These are phyloP conservation scores for Thumatha senex DNA, from an alignment of 2,888 invertebrate species.

Conservation along the genomic window DNA sequence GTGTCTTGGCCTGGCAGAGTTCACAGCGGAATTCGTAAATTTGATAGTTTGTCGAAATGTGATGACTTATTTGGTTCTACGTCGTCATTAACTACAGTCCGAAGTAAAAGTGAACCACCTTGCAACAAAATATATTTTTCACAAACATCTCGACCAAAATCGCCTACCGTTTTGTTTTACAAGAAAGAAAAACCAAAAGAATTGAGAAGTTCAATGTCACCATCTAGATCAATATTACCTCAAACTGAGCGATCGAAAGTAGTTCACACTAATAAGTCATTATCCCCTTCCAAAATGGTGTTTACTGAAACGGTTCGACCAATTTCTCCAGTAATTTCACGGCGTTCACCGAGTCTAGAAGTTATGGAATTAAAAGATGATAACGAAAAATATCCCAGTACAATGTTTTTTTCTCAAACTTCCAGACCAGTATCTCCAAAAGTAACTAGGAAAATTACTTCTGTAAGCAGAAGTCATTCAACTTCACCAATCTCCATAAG, in stretches of 20 bases:
- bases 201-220: constrained; percentile 48
- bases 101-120: constrained; percentile 87
- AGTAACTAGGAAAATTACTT: constrained; percentile 46
- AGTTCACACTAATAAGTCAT: constrained; percentile 36
- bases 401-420: constrained; percentile 68
- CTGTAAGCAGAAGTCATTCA: constrained; percentile 69
- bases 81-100: constrained; percentile 76
- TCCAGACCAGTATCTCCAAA: constrained; percentile 72
- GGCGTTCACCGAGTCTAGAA: constrained; percentile 38
- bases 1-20: constrained; percentile 85
- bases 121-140: constrained; percentile 78
- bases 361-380: constrained; percentile 33
- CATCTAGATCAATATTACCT: constrained; percentile 60
- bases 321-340: constrained; percentile 57
- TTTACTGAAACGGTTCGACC: constrained; percentile 68
- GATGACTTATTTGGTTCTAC: constrained; percentile 67
- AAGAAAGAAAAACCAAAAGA: constrained; percentile 52
- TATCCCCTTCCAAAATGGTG: constrained; percentile 62
- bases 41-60: constrained; percentile 70
- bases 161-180: constrained; percentile 67
- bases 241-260: constrained; percentile 64
- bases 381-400: constrained; percentile 49
- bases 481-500: constrained; percentile 84
- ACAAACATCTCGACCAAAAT: constrained; percentile 75
- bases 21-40: constrained; percentile 76